Conservation (phyloP, 1,140 invertebrate genomes). For the Acromyrmex charruanus region DNA sequence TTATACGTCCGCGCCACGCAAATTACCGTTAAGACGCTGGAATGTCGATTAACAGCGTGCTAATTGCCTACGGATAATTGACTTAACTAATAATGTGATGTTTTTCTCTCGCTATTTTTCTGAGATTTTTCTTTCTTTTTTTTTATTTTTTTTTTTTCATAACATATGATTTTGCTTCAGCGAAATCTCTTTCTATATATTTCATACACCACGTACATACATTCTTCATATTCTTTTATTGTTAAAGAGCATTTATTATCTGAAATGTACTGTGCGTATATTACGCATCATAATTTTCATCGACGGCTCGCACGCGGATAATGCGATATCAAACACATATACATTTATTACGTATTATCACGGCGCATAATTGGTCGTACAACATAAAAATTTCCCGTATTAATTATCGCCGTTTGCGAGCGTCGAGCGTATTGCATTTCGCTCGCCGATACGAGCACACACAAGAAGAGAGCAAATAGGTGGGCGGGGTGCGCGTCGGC, state of each 20-base stretch:
- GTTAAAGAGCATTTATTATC: conserved; percentile 26
- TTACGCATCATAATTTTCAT: conserved; percentile 8
- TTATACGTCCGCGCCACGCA: conserved; percentile 50
- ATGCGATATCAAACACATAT: conserved; percentile 39
- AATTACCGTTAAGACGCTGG: conserved; percentile 61
- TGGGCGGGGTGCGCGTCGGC: conserved; percentile 28
- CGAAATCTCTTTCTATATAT: not conserved
- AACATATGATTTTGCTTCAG: not conserved
- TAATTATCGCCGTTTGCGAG: conserved; percentile 71
- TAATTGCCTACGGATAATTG: conserved; percentile 43
- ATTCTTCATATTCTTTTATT: conserved; percentile 16
- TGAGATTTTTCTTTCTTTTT: not conserved
- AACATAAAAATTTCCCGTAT: conserved; percentile 66
- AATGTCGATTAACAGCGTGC: conserved; percentile 28
- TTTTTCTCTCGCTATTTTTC: not conserved
- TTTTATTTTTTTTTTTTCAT: not conserved
- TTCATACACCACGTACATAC: not conserved
- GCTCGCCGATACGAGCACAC: conserved; percentile 30
- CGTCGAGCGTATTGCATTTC: conserved; percentile 48
- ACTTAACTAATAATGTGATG: not conserved
- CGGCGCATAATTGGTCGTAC: conserved; percentile 43
- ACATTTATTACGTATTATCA: conserved; percentile 54
- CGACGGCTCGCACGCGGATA: not conserved
- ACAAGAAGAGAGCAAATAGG: conserved; percentile 55
- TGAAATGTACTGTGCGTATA: not conserved